These are phyloP conservation scores for Sterna hirundo DNA, from an alignment of 2,113 vertebrate genomes.

Conservation along the genomic window DNA sequence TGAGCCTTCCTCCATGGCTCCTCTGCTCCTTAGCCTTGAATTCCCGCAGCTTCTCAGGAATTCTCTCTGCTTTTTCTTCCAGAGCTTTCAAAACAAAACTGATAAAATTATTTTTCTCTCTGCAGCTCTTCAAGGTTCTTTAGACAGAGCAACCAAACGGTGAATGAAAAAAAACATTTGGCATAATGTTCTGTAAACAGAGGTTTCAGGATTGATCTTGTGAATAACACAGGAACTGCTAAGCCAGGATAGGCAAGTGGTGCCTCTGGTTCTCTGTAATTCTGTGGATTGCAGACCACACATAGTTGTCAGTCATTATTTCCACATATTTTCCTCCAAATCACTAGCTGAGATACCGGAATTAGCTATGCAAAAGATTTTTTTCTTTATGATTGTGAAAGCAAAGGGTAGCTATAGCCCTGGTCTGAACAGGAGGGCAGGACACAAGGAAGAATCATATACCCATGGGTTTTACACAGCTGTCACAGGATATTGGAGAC, in stretches of 20 bases:
- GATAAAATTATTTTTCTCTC: not conserved
- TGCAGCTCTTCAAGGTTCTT: constrained; percentile 19
- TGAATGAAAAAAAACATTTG: not conserved
- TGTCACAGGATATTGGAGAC: not conserved
- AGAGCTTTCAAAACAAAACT: not conserved
- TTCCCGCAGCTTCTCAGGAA: not conserved
- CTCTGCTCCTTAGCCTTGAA: not conserved
- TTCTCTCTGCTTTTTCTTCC: not conserved
- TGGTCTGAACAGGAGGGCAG: not conserved
- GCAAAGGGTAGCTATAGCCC: not conserved
- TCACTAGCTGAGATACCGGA: not conserved
- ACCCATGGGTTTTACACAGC: not conserved
- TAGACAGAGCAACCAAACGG: not conserved
- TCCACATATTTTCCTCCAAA: not conserved
- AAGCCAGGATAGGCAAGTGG: not conserved
- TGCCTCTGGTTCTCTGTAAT: not conserved
- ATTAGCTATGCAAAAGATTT: not conserved
- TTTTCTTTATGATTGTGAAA: not conserved
- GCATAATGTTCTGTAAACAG: not conserved
- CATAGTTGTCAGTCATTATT: not conserved
- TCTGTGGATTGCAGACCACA: not conserved
- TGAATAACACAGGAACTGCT: not conserved
- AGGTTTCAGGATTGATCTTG: not conserved
- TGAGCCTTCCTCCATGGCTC: not conserved
- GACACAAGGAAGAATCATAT: not conserved